A percentile compares a stretch with the other conserved stretches of the same genome.
phyloP scores from a whole-genome alignment of 2,113 vertebrate genomes.

The Pomatostomus ruficeps region DNA sequence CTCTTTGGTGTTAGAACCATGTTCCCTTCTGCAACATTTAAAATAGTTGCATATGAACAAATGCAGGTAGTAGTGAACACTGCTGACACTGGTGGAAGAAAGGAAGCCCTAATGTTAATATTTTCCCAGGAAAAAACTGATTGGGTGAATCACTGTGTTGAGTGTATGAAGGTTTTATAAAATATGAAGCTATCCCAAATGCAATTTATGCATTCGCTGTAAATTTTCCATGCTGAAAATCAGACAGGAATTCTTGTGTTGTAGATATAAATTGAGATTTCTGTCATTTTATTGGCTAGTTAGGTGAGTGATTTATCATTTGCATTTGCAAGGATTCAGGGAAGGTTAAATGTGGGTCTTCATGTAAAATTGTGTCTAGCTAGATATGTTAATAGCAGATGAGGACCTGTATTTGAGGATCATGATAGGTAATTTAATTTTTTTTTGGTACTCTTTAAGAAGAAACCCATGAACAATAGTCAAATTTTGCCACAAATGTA shows the following conservation, averaged over 20 bases:
- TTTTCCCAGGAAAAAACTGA: background rate
- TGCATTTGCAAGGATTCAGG: background rate
- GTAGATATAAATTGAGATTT: background rate
- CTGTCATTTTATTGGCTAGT: background rate
- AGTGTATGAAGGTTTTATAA: background rate
- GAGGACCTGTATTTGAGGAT: background rate
- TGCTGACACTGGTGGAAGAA: background rate
- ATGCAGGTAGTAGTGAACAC: background rate
- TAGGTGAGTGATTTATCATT: background rate
- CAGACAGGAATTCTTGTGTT: background rate
- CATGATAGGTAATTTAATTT: background rate
- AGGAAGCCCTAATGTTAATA: background rate
- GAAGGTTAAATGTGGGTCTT: background rate
- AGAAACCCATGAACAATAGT: background rate
- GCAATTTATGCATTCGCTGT: background rate
- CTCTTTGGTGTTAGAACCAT: background rate
- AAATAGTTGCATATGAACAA: background rate
- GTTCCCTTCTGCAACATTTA: background rate
- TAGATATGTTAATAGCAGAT: background rate
- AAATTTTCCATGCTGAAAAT: background rate
- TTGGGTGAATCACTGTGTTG: background rate
- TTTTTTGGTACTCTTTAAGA: background rate
- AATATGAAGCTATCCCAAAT: background rate
- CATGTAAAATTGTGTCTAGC: background rate
- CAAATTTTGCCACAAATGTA: background rate